Evolutionary conservation across 2,888 invertebrate genomes (phyloP).

Genomic region (Anagyrus pseudococci): DNA sequence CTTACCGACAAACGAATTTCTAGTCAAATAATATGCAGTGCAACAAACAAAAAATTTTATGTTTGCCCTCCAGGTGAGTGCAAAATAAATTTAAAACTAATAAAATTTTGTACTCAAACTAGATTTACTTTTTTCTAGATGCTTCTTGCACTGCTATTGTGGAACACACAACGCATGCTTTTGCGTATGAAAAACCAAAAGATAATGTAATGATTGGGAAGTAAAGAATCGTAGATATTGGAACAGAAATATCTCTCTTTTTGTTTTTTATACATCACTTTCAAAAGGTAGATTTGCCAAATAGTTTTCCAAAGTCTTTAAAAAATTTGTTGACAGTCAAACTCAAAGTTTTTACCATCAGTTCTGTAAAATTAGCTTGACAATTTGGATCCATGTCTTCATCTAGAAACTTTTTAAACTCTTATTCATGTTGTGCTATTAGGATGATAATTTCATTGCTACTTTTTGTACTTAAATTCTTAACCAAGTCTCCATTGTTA

Average conservation of each 20-base stretch:
- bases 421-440: not conserved
- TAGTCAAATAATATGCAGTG: constrained; percentile 65
- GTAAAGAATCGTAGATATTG: constrained; percentile 66
- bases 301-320: not conserved
- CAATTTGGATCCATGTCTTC: not conserved
- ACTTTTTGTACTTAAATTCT: too few species aligned
- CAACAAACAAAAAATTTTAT: constrained; percentile 67
- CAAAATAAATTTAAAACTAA: too few species aligned
- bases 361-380: constrained; percentile 3
- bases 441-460: not conserved
- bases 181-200: constrained; percentile 66
- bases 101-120: not conserved
- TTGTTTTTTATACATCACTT: not conserved
- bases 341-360: not conserved
- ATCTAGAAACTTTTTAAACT: not conserved
- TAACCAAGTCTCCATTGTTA: too few species aligned
- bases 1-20: constrained; percentile 50
- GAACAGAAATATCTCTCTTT: constrained; percentile 60
- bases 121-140: too few species aligned
- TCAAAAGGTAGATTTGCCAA: not conserved
- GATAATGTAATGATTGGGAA: constrained; percentile 62
- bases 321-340: not conserved
- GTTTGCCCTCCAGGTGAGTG: constrained; percentile 63
- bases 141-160: constrained; percentile 66
- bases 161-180: constrained; percentile 65